Evolutionary conservation across 1,140 invertebrate genomes (phyloP), one percentile per base, ranked within the genome.

Genomic region (Drosophila malerkotliana): DNA sequence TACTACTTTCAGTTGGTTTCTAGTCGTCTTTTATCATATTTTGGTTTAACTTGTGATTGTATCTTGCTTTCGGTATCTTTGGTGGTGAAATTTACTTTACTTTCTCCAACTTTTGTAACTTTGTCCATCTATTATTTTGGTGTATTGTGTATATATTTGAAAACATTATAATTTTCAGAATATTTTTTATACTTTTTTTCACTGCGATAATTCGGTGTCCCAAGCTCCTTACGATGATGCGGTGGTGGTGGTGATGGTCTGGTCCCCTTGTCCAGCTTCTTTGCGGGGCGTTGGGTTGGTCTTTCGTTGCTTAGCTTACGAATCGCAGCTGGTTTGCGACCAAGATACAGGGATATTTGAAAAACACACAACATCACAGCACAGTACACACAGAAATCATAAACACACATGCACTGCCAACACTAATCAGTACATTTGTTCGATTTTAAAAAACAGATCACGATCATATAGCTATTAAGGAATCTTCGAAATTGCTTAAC

Each of bases 401-500:
- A n/a, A 21, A 24, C 52, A 58, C 63, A 56, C 34, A n/a, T 26
- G 55, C 61, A 66, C 61, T 21, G 30, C 59, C n/a, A 39, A 59
- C 47, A 57, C 30, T 72, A 59, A 47, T 63, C 52, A 55, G 52
- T 74, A 57, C 53, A 74, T 52, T 53, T 63, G 67, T 73, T 73
- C 69, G 58, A 73, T 32, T 73, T 44, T 37, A 56, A 51, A 51
- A 73, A 32, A 47, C 51, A 62, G 57, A 72, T 67, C 54, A 76
- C 52, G 39, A 59, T 84, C 85, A 85, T 61, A 49, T 79, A 88
- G 71, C 34, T 58, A 74, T 78, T 57, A 45, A 83, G 72, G 34
- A 44, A 74, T 62, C 57, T 77, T 71, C 61, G 45, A 87, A 85
- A 85, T 78, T 75, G 78, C 72, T 77, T 72, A 64, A 89, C 84